phyloP scores from a whole-genome alignment of 1,140 invertebrate species.

The Heliconius melpomene region DNA sequence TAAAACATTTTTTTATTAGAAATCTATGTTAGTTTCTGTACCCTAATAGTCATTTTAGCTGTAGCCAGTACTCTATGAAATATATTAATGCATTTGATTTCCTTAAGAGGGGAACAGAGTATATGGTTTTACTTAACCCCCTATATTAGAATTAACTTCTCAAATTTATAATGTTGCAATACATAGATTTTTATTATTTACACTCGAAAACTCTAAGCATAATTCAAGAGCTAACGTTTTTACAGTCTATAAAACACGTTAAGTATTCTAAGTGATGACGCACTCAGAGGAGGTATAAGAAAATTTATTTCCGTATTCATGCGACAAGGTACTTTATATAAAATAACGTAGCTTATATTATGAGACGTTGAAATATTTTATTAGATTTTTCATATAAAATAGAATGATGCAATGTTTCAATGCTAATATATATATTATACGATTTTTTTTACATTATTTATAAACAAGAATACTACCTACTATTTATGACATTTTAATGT shows the following conservation, averaged over 20 bases:
- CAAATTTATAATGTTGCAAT: background rate
- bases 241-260: constrained; percentile 37
- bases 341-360: constrained; percentile 15
- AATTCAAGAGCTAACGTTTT: constrained; percentile 32
- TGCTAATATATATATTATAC: background rate
- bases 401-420: background rate
- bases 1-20: background rate
- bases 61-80: too few species aligned
- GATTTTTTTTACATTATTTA: too few species aligned
- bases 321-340: constrained; percentile 29
- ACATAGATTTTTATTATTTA: background rate
- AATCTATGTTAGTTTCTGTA: background rate
- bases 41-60: too few species aligned
- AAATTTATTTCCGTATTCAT: constrained; percentile 35
- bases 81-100: too few species aligned
- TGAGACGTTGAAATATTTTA: constrained; percentile 8
- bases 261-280: constrained; percentile 39
- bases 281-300: constrained; percentile 26
- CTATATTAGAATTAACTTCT: background rate
- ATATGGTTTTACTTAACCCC: too few species aligned
- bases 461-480: too few species aligned
- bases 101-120: too few species aligned
- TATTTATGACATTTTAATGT: too few species aligned
- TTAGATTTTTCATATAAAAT: background rate
- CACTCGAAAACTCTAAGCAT: constrained; percentile 1